Base-by-base conservation (phyloP, 1,140 invertebrate species). In the Kradibia gibbosae region DNA sequence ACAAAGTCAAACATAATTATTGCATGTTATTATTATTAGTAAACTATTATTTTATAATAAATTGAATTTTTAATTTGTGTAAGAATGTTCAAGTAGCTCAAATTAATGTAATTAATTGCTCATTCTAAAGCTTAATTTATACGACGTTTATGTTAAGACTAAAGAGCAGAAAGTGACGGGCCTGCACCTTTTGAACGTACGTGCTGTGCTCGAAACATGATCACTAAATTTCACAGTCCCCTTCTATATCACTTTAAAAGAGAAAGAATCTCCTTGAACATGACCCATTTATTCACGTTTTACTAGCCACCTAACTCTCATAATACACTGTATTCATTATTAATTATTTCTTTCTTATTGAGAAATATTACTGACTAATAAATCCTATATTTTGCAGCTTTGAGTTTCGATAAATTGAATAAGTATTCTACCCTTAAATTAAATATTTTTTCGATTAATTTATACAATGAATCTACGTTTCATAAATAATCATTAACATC, bases 201-300 rank as follows among this genome's bases (percentile, higher is more conserved):
- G 5, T 39, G 22, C 62, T 36, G 71, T 45, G 28, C 48, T 53
- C 28, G n/a, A 75, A 42, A 57, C 22, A 39, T 60, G 36, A 60
- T 65, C 60, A 31, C 60, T 15, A 39, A 65, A 62, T 53, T 78
- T 67, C 60, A 65, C 57, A 39, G 20, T 70, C 62, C 50, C 75
- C 42, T 71, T 57, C 39, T 5, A 25, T 50, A 50, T 72, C 45
- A 28, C 10, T 55, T n/a, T 3, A 34, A 50, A 53, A 67, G 77
- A 53, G 60, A 65, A 78, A 50, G 76, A 39, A 70, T 78, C 77
- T 57, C 60, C 62, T 78, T 71, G 77, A 53, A 70, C 77, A 15
- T 70, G 45, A 70, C 50, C 50, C n/a, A 70, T 50, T 70, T 76
- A n/a, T 76, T 48, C 39, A 28, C 39, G 42, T 48, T 48, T 25